Conservation (phyloP, 2,888 invertebrate species). For the Acleris emargana region DNA sequence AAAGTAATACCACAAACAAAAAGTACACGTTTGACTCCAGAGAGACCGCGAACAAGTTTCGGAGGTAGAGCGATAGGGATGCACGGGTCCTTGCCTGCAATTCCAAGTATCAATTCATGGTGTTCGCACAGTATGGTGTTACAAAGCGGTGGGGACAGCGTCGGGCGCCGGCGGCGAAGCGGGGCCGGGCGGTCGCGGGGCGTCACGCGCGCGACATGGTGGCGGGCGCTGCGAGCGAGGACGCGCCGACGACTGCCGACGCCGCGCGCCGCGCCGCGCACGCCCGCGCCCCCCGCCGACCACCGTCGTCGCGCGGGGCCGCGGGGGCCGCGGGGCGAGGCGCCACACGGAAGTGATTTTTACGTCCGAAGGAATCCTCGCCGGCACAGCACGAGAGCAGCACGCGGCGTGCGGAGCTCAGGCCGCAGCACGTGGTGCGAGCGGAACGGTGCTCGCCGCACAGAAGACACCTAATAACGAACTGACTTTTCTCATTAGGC, state of each 20-base stretch:
- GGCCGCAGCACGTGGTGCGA: not conserved
- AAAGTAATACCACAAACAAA: no score
- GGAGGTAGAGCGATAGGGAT: not conserved
- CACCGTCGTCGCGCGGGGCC: not conserved
- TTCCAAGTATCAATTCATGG: conserved; percentile 34
- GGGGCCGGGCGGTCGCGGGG: not conserved
- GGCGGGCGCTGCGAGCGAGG: conserved; percentile 37
- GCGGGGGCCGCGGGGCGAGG: conserved; percentile 1
- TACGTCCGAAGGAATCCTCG: not conserved
- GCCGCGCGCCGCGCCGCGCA: conserved; percentile 14
- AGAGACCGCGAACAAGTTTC: not conserved
- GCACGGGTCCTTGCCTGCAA: conserved; percentile 31
- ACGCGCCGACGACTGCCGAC: conserved; percentile 37
- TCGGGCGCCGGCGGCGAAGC: not conserved
- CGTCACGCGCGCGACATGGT: conserved; percentile 22
- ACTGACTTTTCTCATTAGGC: no score
- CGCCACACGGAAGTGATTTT: conserved; percentile 22
- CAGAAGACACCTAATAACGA: no score
- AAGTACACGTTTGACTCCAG: not conserved
- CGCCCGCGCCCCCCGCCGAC: not conserved
- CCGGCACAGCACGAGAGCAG: conserved; percentile 3
- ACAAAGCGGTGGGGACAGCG: conserved; percentile 2
- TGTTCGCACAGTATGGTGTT: conserved; percentile 14
- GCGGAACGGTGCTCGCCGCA: no score
- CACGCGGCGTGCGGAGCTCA: not conserved